Base-by-base conservation (phyloP, 2,888 invertebrate genomes). In the Gastracanthus pulcherrimus region DNA sequence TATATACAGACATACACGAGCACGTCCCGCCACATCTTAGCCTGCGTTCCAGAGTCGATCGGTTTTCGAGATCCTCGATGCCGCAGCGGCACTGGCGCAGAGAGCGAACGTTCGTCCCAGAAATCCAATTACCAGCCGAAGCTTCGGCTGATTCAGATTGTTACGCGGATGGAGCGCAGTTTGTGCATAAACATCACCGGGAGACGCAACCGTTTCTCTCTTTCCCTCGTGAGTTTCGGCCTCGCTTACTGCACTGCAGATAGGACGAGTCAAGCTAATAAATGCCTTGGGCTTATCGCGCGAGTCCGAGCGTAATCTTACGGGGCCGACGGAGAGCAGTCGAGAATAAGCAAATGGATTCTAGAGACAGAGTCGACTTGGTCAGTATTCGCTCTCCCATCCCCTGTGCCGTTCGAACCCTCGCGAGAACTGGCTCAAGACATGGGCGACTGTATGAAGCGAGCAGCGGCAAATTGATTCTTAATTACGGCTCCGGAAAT, bases 401-500 rank as follows among this genome's bases (percentile, higher is more conserved):
- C n/a, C n/a, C n/a, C n/a, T n/a, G n/a, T n/a, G n/a, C n/a, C n/a
- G 16, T 11, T 31, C 62, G n/a, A 62, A 31, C 29, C 34, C 31
- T n/a, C 60, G 16, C 9, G 62, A n/a, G n/a, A 0, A 26, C 55
- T 23, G 55, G 23, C 13, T 19, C 26, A 4, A 23, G 23, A 41
- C 41, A 13, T 13, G 55, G 26, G 6, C 11, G 19, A n/a, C n/a
- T n/a, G n/a, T n/a, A n/a, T n/a, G n/a, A n/a, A 5, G 23, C 4
- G 29, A 26, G 36, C 36, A 48, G 0, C 38, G 36, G 29, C 26
- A 34, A 64, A 64, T 64, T 51, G 48, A 75, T 64, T 75, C 75
- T 75, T 64, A 75, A 75, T 75, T 75, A 75, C 26, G n/a, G 64
- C 41, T 64, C 16, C 29, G 75, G 64, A 36, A 75, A 75, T 64